phyloP scores from a whole-genome alignment of 2,113 vertebrate species.

The Aptenodytes forsteri region DNA sequence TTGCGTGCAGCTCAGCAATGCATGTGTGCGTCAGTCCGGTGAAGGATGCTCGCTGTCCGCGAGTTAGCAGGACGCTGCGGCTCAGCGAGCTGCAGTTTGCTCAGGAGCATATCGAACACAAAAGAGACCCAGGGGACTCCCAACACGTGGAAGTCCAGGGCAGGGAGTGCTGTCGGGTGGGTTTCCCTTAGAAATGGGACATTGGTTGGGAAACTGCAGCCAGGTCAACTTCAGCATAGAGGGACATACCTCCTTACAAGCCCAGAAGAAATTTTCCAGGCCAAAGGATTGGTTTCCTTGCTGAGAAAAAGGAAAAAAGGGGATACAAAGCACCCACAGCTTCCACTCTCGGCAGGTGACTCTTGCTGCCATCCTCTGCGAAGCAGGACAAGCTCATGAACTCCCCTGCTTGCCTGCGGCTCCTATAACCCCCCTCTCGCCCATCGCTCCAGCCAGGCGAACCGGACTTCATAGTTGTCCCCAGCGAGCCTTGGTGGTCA shows the following conservation, averaged over 20 bases:
- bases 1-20: neutral
- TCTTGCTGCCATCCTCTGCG: neutral
- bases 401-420: neutral
- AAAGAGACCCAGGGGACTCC: neutral
- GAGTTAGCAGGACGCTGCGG: neutral
- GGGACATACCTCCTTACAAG: neutral
- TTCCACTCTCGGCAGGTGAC: neutral
- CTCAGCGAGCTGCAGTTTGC: neutral
- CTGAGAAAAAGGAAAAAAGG: neutral
- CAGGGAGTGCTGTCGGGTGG: neutral
- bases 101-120: neutral
- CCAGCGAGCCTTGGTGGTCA: neutral
- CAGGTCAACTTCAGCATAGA: neutral
- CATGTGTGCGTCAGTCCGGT: fast-evolving
- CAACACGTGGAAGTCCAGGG: neutral
- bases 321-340: neutral
- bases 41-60: neutral
- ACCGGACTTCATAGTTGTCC: neutral
- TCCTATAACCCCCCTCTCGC: fast-evolving
- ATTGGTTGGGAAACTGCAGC: neutral
- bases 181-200: neutral
- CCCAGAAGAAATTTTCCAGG: neutral
- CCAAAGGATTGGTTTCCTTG: neutral
- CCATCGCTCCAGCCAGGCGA: fast-evolving
- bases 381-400: neutral